These are phyloP conservation scores for Epistrophe grossulariae DNA, from an alignment of 2,888 invertebrate species.

Conservation along the genomic window DNA sequence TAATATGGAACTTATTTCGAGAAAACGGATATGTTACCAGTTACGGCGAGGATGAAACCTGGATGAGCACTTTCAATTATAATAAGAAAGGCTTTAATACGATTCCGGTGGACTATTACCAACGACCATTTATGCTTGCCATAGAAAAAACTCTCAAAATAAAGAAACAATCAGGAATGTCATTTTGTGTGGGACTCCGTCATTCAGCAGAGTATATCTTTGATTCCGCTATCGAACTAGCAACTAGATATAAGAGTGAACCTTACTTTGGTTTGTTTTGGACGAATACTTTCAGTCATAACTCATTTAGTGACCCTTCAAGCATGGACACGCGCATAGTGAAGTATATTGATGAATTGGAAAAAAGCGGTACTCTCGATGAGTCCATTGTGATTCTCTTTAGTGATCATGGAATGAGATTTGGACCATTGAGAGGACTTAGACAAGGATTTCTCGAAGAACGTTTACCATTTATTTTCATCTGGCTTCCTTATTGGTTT, in stretches of 20 bases:
- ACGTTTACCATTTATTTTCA: conserved; percentile 89
- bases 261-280: conserved; percentile 91
- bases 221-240: conserved; percentile 88
- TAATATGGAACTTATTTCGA: conserved; percentile 91
- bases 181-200: conserved; percentile 86
- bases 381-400: conserved; percentile 89
- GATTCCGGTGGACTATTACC: conserved; percentile 92
- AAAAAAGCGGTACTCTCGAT: conserved; percentile 85
- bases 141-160: conserved; percentile 86
- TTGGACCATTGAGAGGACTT: conserved; percentile 87
- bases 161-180: conserved; percentile 84
- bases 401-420: conserved; percentile 92
- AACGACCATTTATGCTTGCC: conserved; percentile 89
- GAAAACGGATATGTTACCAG: conserved; percentile 89
- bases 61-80: conserved; percentile 88
- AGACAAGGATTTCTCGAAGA: conserved; percentile 91
- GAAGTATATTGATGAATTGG: conserved; percentile 86
- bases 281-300: conserved; percentile 91
- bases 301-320: conserved; percentile 87
- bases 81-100: conserved; percentile 88
- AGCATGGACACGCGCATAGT: conserved; percentile 87
- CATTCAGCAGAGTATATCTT: conserved; percentile 88
- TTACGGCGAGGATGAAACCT: conserved; percentile 90
- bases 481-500: conserved; percentile 88
- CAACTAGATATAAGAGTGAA: conserved; percentile 85